phyloP scores from a whole-genome alignment of 2,888 invertebrate genomes.

The Hypolimnas misippus region DNA sequence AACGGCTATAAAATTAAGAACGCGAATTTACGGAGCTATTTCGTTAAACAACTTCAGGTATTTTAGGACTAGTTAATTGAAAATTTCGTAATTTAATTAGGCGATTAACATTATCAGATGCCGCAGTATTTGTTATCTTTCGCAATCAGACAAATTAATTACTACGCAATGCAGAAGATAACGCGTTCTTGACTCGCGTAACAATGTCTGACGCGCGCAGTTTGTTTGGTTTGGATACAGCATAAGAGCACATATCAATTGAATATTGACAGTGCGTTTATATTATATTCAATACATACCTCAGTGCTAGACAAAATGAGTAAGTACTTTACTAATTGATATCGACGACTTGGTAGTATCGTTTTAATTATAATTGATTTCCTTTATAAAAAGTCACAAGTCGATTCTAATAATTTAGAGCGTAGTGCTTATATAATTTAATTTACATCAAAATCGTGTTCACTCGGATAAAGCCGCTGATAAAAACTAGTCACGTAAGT shows the following conservation, averaged over 20 bases:
- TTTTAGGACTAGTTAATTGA: background rate
- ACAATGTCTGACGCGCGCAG: constrained; percentile 29
- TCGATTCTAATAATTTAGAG: background rate
- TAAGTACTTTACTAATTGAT: background rate
- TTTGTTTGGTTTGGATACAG: constrained; percentile 16
- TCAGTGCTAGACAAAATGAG: background rate
- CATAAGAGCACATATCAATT: constrained; percentile 7
- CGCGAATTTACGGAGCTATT: background rate
- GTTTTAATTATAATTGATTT: background rate
- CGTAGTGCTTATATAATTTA: background rate
- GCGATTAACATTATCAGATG: constrained; percentile 36
- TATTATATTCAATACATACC: background rate
- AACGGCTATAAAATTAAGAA: background rate
- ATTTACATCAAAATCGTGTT: background rate
- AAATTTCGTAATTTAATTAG: constrained; percentile 24
- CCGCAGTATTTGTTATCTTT: constrained; percentile 44
- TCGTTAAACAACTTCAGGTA: constrained; percentile 6
- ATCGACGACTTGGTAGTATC: constrained; percentile 18
- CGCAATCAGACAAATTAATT: constrained; percentile 45
- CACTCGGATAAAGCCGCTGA: background rate
- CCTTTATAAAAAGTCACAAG: background rate
- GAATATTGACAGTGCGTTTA: constrained; percentile 10
- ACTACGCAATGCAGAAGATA: constrained; percentile 46
- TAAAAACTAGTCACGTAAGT: constrained; percentile 2
- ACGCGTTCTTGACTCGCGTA: constrained; percentile 22